Conservation (phyloP, 2,797 vertebrate genomes). For the Esox masquinongy region DNA sequence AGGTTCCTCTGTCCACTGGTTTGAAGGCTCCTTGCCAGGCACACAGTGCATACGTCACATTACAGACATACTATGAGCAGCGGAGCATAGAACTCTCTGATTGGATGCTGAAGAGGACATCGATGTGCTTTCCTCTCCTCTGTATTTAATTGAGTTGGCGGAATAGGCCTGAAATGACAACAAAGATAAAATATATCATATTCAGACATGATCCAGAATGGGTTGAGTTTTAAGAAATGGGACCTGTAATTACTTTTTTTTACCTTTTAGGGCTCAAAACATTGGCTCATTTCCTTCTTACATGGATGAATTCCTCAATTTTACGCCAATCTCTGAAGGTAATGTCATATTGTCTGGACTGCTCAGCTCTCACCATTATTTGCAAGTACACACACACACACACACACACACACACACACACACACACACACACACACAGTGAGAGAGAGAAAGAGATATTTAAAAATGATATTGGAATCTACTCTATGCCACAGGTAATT, state of each 20-base stretch:
- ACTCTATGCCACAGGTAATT: constrained; percentile 69
- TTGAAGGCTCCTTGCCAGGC: constrained; percentile 8
- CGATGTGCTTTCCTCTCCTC: constrained; percentile 25
- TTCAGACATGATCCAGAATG: constrained; percentile 46
- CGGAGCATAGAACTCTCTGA: constrained; percentile 4
- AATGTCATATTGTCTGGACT: constrained; percentile 79
- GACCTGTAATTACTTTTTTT: constrained; percentile 38
- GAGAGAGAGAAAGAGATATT: constrained; percentile 12
- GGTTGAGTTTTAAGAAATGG: constrained; percentile 45
- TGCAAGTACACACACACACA: constrained; percentile 59
- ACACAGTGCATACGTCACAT: constrained; percentile 4
- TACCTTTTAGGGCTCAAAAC: constrained; percentile 66
- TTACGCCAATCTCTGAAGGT: constrained; percentile 80
- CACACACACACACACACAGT: not conserved
- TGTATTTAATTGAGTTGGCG: constrained; percentile 44
- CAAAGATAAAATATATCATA: constrained; percentile 48
- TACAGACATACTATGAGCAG: not conserved
- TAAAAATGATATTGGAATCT: constrained; percentile 53
- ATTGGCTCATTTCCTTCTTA: constrained; percentile 85
- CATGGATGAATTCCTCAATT: constrained; percentile 89
- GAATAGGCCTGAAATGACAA: constrained; percentile 45
- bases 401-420: not conserved
- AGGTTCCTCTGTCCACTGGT: not conserved
- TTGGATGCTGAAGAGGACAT: constrained; percentile 15
- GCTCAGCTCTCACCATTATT: constrained; percentile 74